A percentile compares a stretch with the other conserved stretches of the same genome.
These are phyloP conservation scores for Lagenorhynchus albirostris DNA, from an alignment of 2,113 vertebrate genomes.

Conservation along the genomic window DNA sequence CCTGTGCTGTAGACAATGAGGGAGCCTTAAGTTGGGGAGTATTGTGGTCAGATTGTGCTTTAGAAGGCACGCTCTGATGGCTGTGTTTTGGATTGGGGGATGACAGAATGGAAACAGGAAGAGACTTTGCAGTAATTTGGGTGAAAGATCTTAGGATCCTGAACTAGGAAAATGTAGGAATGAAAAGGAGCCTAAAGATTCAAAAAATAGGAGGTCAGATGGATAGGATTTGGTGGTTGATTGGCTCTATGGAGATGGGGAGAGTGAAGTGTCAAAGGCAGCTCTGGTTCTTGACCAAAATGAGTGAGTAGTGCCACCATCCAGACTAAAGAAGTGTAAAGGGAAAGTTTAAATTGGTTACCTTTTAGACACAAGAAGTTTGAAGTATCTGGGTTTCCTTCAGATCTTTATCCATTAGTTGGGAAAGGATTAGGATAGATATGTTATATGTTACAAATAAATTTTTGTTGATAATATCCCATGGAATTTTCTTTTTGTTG, in stretches of 20 bases:
- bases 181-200: neutral
- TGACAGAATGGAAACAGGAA: neutral
- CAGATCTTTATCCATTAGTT: neutral
- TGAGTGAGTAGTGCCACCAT: neutral
- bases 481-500: conserved; percentile 6
- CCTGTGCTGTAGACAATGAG: neutral
- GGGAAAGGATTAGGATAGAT: neutral
- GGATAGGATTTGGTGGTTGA: neutral
- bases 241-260: neutral
- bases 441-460: neutral
- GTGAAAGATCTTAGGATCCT: neutral
- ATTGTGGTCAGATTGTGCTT: neutral
- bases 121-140: neutral
- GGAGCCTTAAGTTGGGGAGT: neutral
- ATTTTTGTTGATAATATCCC: neutral
- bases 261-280: neutral
- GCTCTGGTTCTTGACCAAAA: neutral
- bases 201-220: neutral
- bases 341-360: neutral
- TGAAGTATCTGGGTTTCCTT: conserved; percentile 14
- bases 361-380: neutral
- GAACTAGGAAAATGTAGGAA: neutral
- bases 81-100: neutral
- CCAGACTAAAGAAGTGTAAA: neutral
- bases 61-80: neutral